Percentiles rank a stretch among this genome's conserved stretches.
phyloP scores from a whole-genome alignment of 2,888 invertebrate genomes.

The Drosophila gaucha region DNA sequence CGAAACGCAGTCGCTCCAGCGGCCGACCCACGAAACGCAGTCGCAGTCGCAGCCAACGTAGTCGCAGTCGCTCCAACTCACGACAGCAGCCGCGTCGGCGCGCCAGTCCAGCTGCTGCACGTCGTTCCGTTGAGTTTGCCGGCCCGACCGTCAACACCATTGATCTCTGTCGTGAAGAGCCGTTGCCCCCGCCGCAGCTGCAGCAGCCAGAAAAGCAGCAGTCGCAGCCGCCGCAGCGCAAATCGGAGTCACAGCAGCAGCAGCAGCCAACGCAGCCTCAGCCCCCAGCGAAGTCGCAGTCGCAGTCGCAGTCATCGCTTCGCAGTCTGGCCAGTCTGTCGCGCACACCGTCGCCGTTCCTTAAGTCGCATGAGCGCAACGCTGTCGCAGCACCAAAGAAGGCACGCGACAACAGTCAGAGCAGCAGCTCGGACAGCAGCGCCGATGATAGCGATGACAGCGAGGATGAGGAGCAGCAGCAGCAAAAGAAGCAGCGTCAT shows the following conservation, averaged over 20 bases:
- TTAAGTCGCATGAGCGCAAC: constrained; percentile 86
- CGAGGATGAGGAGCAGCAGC: constrained; percentile 79
- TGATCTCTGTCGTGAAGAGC: constrained; percentile 78
- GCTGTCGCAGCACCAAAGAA: constrained; percentile 59
- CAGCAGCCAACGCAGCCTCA: constrained; percentile 16
- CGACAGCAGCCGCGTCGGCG: constrained; percentile 30
- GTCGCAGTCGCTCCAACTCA: constrained; percentile 39
- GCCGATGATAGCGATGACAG: constrained; percentile 86
- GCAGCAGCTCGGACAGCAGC: constrained; percentile 83
- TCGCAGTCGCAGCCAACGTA: constrained; percentile 35
- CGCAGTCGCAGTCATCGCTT: constrained; percentile 34
- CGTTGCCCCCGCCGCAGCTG: constrained; percentile 2
- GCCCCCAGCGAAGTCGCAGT: constrained; percentile 8
- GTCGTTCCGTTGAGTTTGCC: constrained; percentile 77
- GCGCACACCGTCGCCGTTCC: constrained; percentile 94
- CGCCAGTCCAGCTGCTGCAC: constrained; percentile 31
- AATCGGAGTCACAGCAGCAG: constrained; percentile 35
- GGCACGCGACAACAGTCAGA: constrained; percentile 54
- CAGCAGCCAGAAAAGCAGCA: constrained; percentile 12
- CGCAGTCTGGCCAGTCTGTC: constrained; percentile 88
- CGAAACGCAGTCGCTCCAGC: constrained; percentile 42
- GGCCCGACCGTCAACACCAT: constrained; percentile 77
- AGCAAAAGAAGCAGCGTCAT: constrained; percentile 29
- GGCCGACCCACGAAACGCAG: constrained; percentile 13
- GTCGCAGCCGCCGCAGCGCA: constrained; percentile 16